These are phyloP conservation scores for Drosophila parvula DNA, from an alignment of 1,140 invertebrate species.

Conservation along the genomic window DNA sequence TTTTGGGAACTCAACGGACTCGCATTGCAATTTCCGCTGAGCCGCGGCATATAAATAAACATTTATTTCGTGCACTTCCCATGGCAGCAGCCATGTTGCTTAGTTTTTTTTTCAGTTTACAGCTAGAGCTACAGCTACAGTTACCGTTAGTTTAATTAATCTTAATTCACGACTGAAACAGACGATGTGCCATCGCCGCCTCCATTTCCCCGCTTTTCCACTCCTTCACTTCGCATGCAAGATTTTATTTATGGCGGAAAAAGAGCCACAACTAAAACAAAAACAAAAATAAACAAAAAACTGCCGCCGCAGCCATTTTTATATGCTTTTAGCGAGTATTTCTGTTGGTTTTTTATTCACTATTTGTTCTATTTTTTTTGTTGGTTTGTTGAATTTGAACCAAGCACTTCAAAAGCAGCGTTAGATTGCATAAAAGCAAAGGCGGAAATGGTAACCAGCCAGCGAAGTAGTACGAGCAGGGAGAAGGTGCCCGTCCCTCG, in stretches of 20 bases:
- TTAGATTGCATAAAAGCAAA: conserved; percentile 62
- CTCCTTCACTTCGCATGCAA: conserved; percentile 70
- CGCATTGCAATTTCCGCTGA: conserved; percentile 75
- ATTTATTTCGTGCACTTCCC: conserved; percentile 76
- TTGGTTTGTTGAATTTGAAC: conserved; percentile 25
- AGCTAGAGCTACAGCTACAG: conserved; percentile 57
- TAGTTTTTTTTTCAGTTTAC: conserved; percentile 77
- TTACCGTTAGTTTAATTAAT: conserved; percentile 81
- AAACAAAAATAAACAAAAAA: conserved; percentile 14
- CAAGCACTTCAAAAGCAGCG: conserved; percentile 61
- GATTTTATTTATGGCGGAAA: conserved; percentile 74
- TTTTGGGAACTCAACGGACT: conserved; percentile 50
- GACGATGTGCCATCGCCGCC: conserved; percentile 46
- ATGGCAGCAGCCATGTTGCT: conserved; percentile 52
- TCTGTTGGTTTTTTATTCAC: conserved; percentile 34
- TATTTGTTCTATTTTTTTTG: conserved; percentile 48
- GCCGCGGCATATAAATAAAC: conserved; percentile 77
- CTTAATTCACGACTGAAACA: conserved; percentile 78
- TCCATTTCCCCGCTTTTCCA: conserved; percentile 22
- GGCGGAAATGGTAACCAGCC: conserved; percentile 57
- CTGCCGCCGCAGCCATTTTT: conserved; percentile 53
- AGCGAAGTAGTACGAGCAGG: background rate
- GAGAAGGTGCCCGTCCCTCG: conserved; percentile 6
- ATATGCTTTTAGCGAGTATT: conserved; percentile 56
- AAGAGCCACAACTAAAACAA: conserved; percentile 17